phyloP scores from a whole-genome alignment of 2,888 invertebrate species.

The Coecobrya sp. region DNA sequence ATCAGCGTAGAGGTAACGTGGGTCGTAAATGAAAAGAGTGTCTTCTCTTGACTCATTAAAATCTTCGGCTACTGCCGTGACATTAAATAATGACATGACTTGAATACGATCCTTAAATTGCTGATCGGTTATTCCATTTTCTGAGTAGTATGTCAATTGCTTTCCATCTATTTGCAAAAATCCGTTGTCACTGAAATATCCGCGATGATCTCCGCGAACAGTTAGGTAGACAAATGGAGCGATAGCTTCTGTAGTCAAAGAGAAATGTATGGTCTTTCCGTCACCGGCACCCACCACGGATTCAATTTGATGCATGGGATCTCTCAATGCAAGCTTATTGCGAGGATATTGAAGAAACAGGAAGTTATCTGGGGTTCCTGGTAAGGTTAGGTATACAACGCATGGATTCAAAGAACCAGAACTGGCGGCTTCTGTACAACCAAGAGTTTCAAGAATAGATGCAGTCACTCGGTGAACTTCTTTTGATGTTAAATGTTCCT shows the following conservation, averaged over 20 bases:
- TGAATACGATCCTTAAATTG: constrained; percentile 73
- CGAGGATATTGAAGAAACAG: constrained; percentile 89
- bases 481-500: constrained; percentile 73
- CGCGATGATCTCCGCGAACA: constrained; percentile 90
- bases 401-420: constrained; percentile 63
- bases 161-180: constrained; percentile 88
- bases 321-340: constrained; percentile 63
- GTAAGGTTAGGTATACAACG: constrained; percentile 76
- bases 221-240: constrained; percentile 91
- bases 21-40: background rate
- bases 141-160: constrained; percentile 86
- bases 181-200: constrained; percentile 93
- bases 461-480: constrained; percentile 73
- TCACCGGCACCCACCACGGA: constrained; percentile 24
- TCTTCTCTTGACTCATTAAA: background rate
- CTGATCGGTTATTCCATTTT: constrained; percentile 70
- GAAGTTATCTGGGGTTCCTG: constrained; percentile 90
- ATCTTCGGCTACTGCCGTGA: background rate
- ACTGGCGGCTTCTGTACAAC: constrained; percentile 32
- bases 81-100: constrained; percentile 79
- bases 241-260: constrained; percentile 89
- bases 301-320: constrained; percentile 77
- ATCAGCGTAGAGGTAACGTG: background rate
- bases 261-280: constrained; percentile 87
- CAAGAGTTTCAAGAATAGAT: constrained; percentile 21